phyloP scores from a whole-genome alignment of 2,113 vertebrate genomes.

The Scatophagus argus region DNA sequence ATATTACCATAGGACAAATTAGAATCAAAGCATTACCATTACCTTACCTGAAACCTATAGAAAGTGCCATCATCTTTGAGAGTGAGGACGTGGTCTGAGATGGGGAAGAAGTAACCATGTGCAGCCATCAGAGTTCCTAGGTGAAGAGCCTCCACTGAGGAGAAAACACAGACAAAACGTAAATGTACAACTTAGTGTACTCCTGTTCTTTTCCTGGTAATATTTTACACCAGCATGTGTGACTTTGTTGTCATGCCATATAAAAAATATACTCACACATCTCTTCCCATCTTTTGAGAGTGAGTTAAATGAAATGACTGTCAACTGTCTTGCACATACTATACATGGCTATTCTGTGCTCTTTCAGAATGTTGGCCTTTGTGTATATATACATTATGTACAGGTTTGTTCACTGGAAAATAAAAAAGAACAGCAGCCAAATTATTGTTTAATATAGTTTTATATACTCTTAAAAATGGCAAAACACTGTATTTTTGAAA shows the following conservation, averaged over 20 bases:
- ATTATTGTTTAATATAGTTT: too few species aligned
- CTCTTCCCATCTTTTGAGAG: not conserved
- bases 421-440: too few species aligned
- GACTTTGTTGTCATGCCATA: not conserved
- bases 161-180: constrained; percentile 54
- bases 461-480: too few species aligned
- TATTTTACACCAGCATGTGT: not conserved
- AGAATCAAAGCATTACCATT: not conserved
- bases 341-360: not conserved
- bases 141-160: constrained; percentile 95
- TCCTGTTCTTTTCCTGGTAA: not conserved
- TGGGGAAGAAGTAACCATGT: constrained; percentile 98
- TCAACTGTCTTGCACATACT: not conserved
- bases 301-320: not conserved
- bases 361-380: too few species aligned
- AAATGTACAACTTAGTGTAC: constrained; percentile 1
- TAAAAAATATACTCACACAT: constrained; percentile 16
- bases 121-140: constrained; percentile 97
- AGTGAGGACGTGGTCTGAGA: constrained; percentile 97
- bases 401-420: not conserved
- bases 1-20: not conserved
- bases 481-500: too few species aligned
- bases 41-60: constrained; percentile 95
- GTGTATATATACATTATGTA: too few species aligned
- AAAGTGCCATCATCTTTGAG: constrained; percentile 98